Base-by-base conservation (phyloP, 2,888 invertebrate genomes). In the Acanthococcus lagerstroemiae region DNA sequence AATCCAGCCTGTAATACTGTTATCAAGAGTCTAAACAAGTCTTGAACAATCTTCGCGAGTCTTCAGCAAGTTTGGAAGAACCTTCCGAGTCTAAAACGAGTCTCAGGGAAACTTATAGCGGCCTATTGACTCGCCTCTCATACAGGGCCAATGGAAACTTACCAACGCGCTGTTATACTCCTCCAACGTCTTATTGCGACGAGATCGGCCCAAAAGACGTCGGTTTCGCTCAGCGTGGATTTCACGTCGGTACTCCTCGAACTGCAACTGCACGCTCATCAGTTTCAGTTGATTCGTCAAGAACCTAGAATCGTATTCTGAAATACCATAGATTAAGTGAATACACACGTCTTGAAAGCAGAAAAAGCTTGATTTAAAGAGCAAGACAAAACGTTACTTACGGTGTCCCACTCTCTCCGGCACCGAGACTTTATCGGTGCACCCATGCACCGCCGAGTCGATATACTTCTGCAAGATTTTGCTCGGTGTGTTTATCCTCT, bases 181-280 rank as follows among this genome's bases (percentile, higher is more conserved):
- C 78, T 94, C 91, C 57, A 90, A 80, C 56, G 86, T 86, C 71
- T 88, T 84, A 70, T 86, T 86, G 74, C 83, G 84, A 55, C 88
- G 82, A 55, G 90, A 87, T 75, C 91, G 88, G 24, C 93, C 90
- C 70, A 94, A 83, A 70, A 95, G 82, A 50, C 93, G 83, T 19
- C 95, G 82, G 80, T 93, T 95, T 71, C 93, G 82, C 75, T 90
- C 88, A 21, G 93, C 93, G 76, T 95, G 93, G 70, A 90, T 87
- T 78, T 93, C 91, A 70, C 93, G 82, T 46, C 92, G 84, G 78
- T 94, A 90, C 68, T 91, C 82, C 77, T 95, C 95, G 77, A 90
- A 95, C 76, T 90, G 82, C 70, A 95, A 79, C 77, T 92, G 92
- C 75, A 90, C 85, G 76, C 90, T 88, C 74, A 90, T 81, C 52